Conservation (phyloP, 2,113 vertebrate genomes). For the Ailuropoda melanoleuca region DNA sequence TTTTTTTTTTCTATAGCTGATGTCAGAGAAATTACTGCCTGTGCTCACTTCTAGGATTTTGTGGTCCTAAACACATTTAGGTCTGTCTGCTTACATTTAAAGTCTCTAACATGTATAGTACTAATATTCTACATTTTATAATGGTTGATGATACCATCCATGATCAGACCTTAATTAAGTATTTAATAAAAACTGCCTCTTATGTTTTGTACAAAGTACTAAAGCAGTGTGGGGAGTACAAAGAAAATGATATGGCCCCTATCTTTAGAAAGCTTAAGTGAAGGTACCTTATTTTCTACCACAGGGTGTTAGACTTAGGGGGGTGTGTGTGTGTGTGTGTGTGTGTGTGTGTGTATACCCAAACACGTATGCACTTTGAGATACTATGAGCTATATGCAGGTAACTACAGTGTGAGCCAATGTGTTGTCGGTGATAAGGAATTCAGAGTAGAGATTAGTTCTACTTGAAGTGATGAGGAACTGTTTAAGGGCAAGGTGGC, state of each 20-base stretch:
- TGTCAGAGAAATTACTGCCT: not conserved
- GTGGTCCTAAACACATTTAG: not conserved
- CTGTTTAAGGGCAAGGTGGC: not conserved
- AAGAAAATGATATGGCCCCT: not conserved
- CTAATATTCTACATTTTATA: not conserved
- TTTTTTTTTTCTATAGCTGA: not conserved
- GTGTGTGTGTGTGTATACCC: not conserved
- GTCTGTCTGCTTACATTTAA: not conserved
- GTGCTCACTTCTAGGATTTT: not conserved
- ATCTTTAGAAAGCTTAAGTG: not conserved
- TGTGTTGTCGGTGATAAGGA: not conserved
- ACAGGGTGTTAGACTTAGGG: not conserved
- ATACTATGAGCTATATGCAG: not conserved
- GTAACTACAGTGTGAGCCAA: not conserved
- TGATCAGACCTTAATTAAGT: not conserved
- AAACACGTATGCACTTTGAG: rapidly evolving
- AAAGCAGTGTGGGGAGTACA: not conserved
- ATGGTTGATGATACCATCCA: not conserved
- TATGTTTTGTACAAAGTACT: not conserved
- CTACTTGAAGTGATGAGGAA: not conserved
- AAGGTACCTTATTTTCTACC: not conserved
- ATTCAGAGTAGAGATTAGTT: not conserved
- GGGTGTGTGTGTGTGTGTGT: not conserved
- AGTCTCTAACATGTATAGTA: not conserved
- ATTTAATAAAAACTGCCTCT: not conserved